Evolutionary conservation across 1,140 invertebrate species (phyloP).

Genomic region (Hyles vespertilio): DNA sequence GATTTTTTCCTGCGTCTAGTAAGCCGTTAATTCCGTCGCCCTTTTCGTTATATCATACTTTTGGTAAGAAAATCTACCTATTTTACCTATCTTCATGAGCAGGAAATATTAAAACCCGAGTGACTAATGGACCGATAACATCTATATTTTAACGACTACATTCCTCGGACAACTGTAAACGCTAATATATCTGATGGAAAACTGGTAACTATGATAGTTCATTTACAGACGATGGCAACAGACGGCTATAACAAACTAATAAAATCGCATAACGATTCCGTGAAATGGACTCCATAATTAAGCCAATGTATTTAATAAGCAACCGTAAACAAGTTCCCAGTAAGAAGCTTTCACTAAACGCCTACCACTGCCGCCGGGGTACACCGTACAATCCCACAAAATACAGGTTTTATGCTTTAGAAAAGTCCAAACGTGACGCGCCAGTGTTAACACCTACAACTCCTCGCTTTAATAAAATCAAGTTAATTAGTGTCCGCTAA

Average conservation of each 20-base stretch:
- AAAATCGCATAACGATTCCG: constrained; percentile 17
- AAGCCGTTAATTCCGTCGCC: no score
- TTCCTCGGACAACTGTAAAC: no score
- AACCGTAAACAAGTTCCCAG: constrained; percentile 24
- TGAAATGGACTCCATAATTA: constrained; percentile 44
- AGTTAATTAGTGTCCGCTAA: constrained; percentile 58
- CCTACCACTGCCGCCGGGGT: constrained; percentile 25
- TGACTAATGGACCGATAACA: no score
- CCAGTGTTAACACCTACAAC: constrained; percentile 24
- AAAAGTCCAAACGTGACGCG: constrained; percentile 20
- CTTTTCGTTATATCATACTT: no score
- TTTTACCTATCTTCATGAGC: no score
- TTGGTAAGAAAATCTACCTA: no score
- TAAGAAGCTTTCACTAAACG: constrained; percentile 48
- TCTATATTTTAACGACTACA: no score
- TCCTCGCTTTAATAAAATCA: constrained; percentile 28
- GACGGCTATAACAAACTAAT: background rate
- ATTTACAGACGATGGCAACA: constrained; percentile 3
- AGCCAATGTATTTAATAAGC: constrained; percentile 27
- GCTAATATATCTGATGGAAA: no score
- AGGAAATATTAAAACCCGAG: no score
- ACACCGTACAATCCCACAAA: constrained; percentile 10
- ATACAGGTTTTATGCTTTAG: constrained; percentile 17
- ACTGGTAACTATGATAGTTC: background rate
- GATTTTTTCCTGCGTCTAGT: no score